These are phyloP conservation scores for Raja brachyura DNA, from an alignment of 2,113 vertebrate species.

Conservation along the genomic window DNA sequence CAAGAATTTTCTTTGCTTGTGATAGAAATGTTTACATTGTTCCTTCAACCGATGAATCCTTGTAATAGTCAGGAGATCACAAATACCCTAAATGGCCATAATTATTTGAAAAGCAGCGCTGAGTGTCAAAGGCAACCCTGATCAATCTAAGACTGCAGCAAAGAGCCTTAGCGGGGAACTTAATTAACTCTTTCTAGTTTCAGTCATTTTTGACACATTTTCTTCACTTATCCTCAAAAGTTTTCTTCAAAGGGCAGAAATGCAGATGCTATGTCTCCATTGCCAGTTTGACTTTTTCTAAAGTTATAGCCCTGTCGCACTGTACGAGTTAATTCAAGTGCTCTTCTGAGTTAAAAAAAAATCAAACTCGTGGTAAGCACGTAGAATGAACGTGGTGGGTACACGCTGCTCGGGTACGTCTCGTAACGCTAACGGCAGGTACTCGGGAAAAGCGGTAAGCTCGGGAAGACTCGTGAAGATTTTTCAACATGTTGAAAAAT, in stretches of 20 bases:
- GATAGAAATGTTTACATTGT: not conserved
- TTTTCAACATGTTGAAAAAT: too few relatives aligned
- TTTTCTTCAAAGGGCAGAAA: not conserved
- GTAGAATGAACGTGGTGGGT: too few relatives aligned
- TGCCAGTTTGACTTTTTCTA: not conserved
- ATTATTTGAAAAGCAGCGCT: slow-evolving; percentile 15
- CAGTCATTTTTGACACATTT: not conserved
- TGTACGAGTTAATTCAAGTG: too few relatives aligned
- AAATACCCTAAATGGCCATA: slow-evolving; percentile 3
- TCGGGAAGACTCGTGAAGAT: too few relatives aligned
- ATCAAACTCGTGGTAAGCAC: too few relatives aligned
- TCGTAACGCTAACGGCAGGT: too few relatives aligned
- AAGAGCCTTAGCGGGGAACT: not conserved
- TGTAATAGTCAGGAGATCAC: not conserved
- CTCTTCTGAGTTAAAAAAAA: too few relatives aligned
- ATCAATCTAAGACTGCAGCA: not conserved
- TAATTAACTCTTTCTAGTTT: not conserved
- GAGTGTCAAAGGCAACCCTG: not conserved
- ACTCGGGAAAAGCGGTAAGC: too few relatives aligned
- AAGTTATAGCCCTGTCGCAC: too few relatives aligned
- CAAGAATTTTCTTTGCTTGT: not conserved
- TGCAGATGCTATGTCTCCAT: not conserved
- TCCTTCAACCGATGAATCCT: not conserved
- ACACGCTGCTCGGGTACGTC: too few relatives aligned
- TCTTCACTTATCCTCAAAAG: not conserved